Base-by-base conservation (phyloP, 2,113 vertebrate species). In the Cebidichthys violaceus region DNA sequence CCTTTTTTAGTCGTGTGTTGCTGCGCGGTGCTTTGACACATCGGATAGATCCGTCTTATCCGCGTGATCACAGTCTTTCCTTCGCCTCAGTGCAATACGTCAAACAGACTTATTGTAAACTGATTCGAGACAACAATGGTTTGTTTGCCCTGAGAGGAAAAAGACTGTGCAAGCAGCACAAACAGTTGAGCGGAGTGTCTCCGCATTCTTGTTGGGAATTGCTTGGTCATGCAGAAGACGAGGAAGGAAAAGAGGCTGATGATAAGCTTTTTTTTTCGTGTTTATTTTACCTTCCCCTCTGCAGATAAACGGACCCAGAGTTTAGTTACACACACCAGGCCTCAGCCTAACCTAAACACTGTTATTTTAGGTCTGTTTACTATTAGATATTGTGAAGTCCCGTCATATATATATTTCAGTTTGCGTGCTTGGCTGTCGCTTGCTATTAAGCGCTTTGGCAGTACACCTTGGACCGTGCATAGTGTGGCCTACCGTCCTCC, bases 151-250 rank as follows among this genome's bases (percentile, higher is more conserved):
- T 8, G 59, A 70, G 79, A 75, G 1, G 6, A 1, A n/a, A 60
- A 68, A 59, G 52, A 39, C 43, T 24, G 75, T 35, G 11, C 33
- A 43, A 66, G 66, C n/a, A n/a, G 79, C 43, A 47, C 64, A 79
- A 88, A 81, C 69, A 55, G 70, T 79, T 37, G 72, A 79, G 75
- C 50, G 13, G 69, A 45, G 59, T 6, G 61, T 83, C 78, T 85
- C 79, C 66, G 86, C 88, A 90, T 94, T 91, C 90, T 86, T 81
- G 71, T 15, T 24, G 11, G 41, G 50, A 89, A 88, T 88, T 82
- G 88, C 92, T 90, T 89, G 68, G 83, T 93, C 91, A 92, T 91
- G 89, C 90, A 86, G 85, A 90, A 90, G 89, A 75, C 65, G 27
- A 82, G 78, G 88, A 88, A 86, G 87, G 79, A 80, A 80, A 86